phyloP scores from a whole-genome alignment of 2,888 invertebrate genomes.

The Coecobrya sp. region DNA sequence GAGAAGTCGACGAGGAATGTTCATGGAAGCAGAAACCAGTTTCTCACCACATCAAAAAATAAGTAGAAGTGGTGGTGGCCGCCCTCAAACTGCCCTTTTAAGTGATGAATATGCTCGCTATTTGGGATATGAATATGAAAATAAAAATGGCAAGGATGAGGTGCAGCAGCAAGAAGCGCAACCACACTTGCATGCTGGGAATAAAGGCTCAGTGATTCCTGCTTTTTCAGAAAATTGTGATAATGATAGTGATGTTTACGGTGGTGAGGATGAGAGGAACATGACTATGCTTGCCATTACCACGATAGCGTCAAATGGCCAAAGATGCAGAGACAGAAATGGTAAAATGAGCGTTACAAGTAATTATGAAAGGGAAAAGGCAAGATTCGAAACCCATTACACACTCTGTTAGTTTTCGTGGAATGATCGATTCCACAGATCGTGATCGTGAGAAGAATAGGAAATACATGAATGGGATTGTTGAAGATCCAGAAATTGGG shows the following conservation, averaged over 20 bases:
- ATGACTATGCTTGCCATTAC: conserved; percentile 74
- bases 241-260: conserved; percentile 59
- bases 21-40: conserved; percentile 81
- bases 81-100: conserved; percentile 80
- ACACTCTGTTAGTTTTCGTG: conserved; percentile 81
- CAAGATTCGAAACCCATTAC: conserved; percentile 57
- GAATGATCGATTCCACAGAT: conserved; percentile 66
- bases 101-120: conserved; percentile 80
- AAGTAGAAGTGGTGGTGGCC: conserved; percentile 62
- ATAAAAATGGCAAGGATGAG: conserved; percentile 63
- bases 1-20: conserved; percentile 51
- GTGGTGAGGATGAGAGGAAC: conserved; percentile 62
- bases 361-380: conserved; percentile 73
- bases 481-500: conserved; percentile 39
- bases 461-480: conserved; percentile 55
- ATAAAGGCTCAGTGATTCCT: conserved; percentile 57
- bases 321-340: conserved; percentile 24
- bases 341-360: conserved; percentile 46
- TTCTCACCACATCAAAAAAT: conserved; percentile 51
- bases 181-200: conserved; percentile 71
- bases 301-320: conserved; percentile 58
- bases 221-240: conserved; percentile 58
- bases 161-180: conserved; percentile 69
- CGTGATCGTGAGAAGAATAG: conserved; percentile 40
- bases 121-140: conserved; percentile 78